Percentiles rank a stretch among this genome's conserved stretches.
Evolutionary conservation across 2,113 vertebrate genomes (phyloP).

Genomic region (Gavialis gangeticus): DNA sequence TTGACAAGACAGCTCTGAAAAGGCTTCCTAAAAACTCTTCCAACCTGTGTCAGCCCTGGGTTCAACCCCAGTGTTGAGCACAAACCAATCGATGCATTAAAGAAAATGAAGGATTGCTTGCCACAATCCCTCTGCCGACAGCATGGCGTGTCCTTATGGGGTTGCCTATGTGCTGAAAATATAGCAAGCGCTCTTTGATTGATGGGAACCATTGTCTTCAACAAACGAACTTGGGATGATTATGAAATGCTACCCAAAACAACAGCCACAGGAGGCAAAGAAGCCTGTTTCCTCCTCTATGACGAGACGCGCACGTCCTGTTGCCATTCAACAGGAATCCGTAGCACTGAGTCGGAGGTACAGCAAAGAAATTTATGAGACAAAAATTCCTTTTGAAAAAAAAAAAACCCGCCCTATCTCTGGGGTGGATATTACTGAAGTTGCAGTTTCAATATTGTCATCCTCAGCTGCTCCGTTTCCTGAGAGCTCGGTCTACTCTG

Average conservation of each 20-base stretch:
- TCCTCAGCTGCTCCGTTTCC: accelerated
- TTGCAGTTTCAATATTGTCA: background rate
- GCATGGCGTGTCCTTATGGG: background rate
- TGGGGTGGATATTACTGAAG: accelerated
- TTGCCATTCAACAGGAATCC: constrained; percentile 20
- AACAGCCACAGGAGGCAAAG: constrained; percentile 38
- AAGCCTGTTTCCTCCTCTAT: background rate
- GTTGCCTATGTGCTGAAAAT: background rate
- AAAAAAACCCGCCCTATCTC: background rate
- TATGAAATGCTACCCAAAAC: constrained; percentile 56
- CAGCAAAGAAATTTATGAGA: background rate
- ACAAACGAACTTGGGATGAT: constrained; percentile 66
- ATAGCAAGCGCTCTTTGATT: constrained; percentile 36
- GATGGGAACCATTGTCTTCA: constrained; percentile 10
- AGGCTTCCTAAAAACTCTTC: too few species aligned
- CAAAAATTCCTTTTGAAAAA: background rate
- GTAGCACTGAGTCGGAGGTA: background rate
- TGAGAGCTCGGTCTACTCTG: accelerated
- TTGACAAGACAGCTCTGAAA: too few species aligned
- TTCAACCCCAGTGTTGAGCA: background rate
- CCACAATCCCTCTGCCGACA: background rate
- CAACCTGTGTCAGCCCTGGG: background rate
- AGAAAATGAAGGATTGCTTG: background rate
- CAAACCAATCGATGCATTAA: too few species aligned
- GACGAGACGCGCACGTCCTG: constrained; percentile 9